Percentiles rank a stretch among this genome's conserved stretches.
Conservation (phyloP, 2,888 invertebrate genomes). For the Gandaritis pyraliata region DNA sequence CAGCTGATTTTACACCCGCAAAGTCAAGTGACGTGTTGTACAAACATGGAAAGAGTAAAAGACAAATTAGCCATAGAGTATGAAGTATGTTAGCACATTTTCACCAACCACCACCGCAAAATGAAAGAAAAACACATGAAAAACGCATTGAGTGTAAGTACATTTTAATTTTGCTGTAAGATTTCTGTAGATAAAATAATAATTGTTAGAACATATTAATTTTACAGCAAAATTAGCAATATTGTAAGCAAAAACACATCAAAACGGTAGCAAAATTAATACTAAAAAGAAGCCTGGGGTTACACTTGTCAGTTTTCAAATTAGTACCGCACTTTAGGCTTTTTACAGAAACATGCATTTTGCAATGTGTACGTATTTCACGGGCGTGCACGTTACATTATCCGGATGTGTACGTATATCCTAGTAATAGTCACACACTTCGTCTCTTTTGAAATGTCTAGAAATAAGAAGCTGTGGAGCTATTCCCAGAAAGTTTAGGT, state of each 20-base stretch:
- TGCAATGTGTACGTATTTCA: constrained; percentile 29
- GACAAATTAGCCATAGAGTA: constrained; percentile 82
- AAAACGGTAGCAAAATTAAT: constrained; percentile 46
- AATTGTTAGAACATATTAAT: constrained; percentile 26
- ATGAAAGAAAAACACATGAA: constrained; percentile 46
- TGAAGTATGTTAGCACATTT: constrained; percentile 84
- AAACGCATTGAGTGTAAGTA: constrained; percentile 17
- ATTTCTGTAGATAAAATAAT: constrained; percentile 20
- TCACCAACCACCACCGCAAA: constrained; percentile 83
- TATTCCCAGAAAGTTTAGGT: background rate
- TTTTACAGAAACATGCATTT: constrained; percentile 33
- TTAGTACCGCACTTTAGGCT: constrained; percentile 40
- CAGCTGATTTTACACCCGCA: constrained; percentile 10
- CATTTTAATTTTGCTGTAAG: constrained; percentile 30
- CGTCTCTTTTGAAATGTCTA: background rate
- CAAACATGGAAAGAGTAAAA: constrained; percentile 53
- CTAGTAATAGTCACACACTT: background rate
- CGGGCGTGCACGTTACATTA: constrained; percentile 23
- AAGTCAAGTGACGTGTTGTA: constrained; percentile 16
- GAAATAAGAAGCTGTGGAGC: background rate
- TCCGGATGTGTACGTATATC: constrained; percentile 17
- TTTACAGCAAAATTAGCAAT: constrained; percentile 34
- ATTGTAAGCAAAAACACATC: constrained; percentile 45
- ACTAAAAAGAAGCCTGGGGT: constrained; percentile 47
- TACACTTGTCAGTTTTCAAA: constrained; percentile 47